A percentile compares a stretch with the other conserved stretches of the same genome.
These are phyloP conservation scores for Oryzaephilus surinamensis DNA, from an alignment of 1,140 invertebrate genomes.

Conservation along the genomic window DNA sequence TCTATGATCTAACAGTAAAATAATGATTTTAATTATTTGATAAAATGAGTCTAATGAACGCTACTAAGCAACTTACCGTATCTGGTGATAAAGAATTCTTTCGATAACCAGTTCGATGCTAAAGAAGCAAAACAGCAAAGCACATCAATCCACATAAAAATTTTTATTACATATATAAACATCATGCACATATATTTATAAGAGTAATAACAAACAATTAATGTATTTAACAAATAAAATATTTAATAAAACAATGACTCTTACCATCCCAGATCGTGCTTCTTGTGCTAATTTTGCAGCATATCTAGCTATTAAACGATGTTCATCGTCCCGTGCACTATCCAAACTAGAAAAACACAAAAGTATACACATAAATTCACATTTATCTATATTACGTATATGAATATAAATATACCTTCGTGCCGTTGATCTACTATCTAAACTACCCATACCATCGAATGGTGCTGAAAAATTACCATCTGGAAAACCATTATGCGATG, in stretches of 20 bases:
- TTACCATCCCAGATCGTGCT: constrained; percentile 66
- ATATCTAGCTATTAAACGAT: constrained; percentile 91
- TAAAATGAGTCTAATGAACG: too few relatives aligned
- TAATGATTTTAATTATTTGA: too few relatives aligned
- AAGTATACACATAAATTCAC: not conserved
- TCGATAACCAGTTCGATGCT: constrained; percentile 41
- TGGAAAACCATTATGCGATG: constrained; percentile 79
- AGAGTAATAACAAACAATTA: too few relatives aligned
- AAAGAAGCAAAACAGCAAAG: constrained; percentile 33
- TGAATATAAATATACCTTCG: constrained; percentile 48
- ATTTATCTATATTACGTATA: constrained; percentile 35
- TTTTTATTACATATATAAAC: constrained; percentile 9
- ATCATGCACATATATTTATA: constrained; percentile 4
- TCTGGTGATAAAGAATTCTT: constrained; percentile 47
- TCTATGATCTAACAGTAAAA: too few relatives aligned
- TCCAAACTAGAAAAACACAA: constrained; percentile 40
- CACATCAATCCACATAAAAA: constrained; percentile 29
- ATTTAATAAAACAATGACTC: constrained; percentile 26
- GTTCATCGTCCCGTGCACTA: constrained; percentile 78
- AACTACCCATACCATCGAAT: constrained; percentile 67
- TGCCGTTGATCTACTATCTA: constrained; percentile 67
- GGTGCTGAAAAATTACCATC: constrained; percentile 51
- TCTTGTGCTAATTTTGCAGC: constrained; percentile 88
- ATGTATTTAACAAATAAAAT: not conserved
- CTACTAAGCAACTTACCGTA: constrained; percentile 37